These are phyloP conservation scores for Trachops cirrhosus DNA, from an alignment of 2,797 vertebrate species.

Conservation along the genomic window DNA sequence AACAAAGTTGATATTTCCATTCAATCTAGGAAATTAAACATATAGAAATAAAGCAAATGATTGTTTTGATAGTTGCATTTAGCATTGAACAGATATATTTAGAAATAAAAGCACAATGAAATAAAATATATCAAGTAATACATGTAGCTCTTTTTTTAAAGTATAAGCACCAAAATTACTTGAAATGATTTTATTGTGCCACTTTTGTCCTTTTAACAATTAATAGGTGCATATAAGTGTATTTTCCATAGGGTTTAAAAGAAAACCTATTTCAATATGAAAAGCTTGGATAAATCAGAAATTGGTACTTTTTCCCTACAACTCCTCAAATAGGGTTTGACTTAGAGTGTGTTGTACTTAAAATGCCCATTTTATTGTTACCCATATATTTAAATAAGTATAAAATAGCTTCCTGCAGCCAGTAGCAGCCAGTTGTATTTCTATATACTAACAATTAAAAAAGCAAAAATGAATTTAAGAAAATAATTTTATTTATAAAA, in stretches of 20 bases:
- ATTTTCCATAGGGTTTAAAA: not conserved
- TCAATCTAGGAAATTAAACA: slow-evolving; percentile 40
- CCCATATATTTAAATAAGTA: not conserved
- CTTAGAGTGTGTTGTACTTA: not conserved
- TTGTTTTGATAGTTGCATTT: not conserved
- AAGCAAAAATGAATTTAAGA: not conserved
- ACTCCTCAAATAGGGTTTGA: not conserved
- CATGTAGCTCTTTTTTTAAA: not conserved
- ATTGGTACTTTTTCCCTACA: not conserved
- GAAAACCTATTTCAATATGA: not conserved
- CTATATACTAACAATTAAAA: not conserved
- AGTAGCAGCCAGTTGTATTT: not conserved
- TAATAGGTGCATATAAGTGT: not conserved
- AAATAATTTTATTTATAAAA: not conserved
- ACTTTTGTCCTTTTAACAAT: not conserved
- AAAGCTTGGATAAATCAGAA: not conserved
- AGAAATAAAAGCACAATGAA: not conserved
- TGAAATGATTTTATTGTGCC: not conserved
- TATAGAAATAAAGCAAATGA: slow-evolving; percentile 51
- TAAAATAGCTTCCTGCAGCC: not conserved
- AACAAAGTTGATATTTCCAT: slow-evolving; percentile 64
- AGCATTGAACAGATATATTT: not conserved
- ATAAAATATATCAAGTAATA: not conserved
- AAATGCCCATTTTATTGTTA: not conserved
- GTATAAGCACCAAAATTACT: not conserved